Evolutionary conservation across 2,113 vertebrate genomes (phyloP).

Genomic region (Phrynocephalus versicolor): DNA sequence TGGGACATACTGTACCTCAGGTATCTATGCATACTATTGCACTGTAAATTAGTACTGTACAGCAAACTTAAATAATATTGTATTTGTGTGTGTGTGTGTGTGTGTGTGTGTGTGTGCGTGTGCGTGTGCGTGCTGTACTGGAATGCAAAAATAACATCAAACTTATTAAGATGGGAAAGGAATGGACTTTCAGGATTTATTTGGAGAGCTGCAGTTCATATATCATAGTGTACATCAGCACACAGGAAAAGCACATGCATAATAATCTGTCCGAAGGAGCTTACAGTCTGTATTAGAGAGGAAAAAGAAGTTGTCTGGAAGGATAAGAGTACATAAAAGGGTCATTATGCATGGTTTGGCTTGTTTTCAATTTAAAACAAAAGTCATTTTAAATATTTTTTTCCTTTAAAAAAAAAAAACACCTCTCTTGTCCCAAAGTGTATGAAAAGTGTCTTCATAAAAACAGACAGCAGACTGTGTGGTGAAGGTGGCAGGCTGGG

Average conservation of each 20-base stretch:
- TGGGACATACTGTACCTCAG: neutral
- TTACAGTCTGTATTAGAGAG: too few species aligned
- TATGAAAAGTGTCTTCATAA: conserved; percentile 10
- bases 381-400: neutral
- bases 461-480: conserved; percentile 20
- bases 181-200: neutral
- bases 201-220: conserved; percentile 4
- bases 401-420: neutral
- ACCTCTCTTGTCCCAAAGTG: rapidly evolving
- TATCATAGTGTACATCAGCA: neutral
- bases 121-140: too few species aligned
- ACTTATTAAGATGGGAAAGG: neutral
- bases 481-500: neutral
- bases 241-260: too few species aligned
- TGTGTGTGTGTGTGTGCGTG: too few species aligned
- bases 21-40: neutral
- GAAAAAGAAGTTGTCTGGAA: too few species aligned
- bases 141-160: neutral
- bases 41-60: neutral
- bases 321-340: too few species aligned
- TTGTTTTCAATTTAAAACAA: neutral
- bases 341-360: too few species aligned
- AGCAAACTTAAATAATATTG: too few species aligned
- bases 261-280: too few species aligned
- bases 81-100: too few species aligned